Conservation (phyloP, 2,888 invertebrate genomes). For the Ectemnius lituratus region DNA sequence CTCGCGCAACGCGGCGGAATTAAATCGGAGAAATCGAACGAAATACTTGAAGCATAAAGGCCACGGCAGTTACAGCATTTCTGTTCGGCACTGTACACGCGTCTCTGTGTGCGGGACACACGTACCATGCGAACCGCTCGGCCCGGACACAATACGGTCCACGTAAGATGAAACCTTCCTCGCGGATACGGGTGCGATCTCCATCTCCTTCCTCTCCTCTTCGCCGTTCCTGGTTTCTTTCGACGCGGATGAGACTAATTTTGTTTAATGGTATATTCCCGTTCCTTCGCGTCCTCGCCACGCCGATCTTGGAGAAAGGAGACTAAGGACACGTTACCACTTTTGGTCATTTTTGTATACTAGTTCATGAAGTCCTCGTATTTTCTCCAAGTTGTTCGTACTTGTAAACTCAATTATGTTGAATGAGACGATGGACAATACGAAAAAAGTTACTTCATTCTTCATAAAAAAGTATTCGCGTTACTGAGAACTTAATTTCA, state of each 20-base stretch:
- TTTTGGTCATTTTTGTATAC: too few species aligned
- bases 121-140: constrained; percentile 54
- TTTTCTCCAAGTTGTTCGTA: too few species aligned
- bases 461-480: too few species aligned
- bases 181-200: constrained; percentile 21
- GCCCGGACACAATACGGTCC: constrained; percentile 33
- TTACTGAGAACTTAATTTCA: too few species aligned
- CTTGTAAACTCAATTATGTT: too few species aligned
- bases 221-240: constrained; percentile 30
- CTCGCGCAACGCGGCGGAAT: neutral
- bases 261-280: constrained; percentile 59
- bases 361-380: too few species aligned
- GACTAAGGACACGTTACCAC: too few species aligned
- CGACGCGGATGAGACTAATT: constrained; percentile 58
- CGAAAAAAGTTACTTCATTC: too few species aligned
- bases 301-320: neutral
- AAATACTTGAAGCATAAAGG: neutral
- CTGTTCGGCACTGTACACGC: constrained; percentile 10
- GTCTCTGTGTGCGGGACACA: constrained; percentile 14
- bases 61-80: neutral
- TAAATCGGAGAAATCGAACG: neutral
- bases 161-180: constrained; percentile 40
- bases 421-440: too few species aligned
- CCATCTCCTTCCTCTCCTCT: constrained; percentile 5
- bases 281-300: constrained; percentile 51